A percentile compares a stretch with the other conserved stretches of the same genome.
Conservation (phyloP, 2,888 invertebrate species). For the Perdita meconis region DNA sequence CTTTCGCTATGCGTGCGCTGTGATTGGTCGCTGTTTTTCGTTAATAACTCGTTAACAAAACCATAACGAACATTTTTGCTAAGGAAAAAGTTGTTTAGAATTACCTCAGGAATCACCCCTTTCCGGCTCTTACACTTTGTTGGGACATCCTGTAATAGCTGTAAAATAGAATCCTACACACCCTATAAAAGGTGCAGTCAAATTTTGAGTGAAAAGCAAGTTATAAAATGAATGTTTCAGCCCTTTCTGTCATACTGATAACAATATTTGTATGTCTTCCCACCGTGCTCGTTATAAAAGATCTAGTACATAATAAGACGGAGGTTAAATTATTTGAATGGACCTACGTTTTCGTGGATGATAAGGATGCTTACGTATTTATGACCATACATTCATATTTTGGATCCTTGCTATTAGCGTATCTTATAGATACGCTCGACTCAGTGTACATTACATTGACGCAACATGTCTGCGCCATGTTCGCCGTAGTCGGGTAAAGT, state of each 20-base stretch:
- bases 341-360: neutral
- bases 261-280: neutral
- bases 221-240: too few relatives aligned
- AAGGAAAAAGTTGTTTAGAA: too few relatives aligned
- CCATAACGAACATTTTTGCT: too few relatives aligned
- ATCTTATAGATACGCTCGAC: neutral
- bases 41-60: too few relatives aligned
- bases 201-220: too few relatives aligned
- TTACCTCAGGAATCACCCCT: too few relatives aligned
- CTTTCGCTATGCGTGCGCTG: too few relatives aligned
- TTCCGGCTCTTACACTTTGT: too few relatives aligned
- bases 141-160: too few relatives aligned
- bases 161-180: too few relatives aligned
- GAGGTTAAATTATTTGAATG: neutral
- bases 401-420: neutral
- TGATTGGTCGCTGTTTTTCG: too few relatives aligned
- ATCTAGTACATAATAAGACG: neutral
- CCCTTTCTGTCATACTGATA: neutral
- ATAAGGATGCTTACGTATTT: neutral
- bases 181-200: too few relatives aligned
- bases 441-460: constrained; percentile 9
- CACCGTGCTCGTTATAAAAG: neutral
- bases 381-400: neutral
- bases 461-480: constrained; percentile 3
- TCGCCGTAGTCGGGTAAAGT: neutral